phyloP scores from a whole-genome alignment of 2,888 invertebrate species.

The Heterodera filipjevi region DNA sequence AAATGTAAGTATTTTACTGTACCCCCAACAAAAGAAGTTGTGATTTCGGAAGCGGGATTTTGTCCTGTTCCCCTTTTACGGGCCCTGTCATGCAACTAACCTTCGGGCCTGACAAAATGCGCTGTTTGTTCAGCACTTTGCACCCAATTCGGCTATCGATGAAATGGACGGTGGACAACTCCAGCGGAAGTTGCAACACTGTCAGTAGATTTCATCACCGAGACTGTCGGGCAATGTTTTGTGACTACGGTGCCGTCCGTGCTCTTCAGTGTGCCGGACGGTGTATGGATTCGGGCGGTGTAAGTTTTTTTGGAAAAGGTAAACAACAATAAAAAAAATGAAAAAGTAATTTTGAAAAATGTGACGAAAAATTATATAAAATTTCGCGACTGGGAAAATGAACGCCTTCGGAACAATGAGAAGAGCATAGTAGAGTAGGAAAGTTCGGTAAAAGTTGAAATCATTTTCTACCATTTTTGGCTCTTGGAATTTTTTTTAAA shows the following conservation, averaged over 20 bases:
- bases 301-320: slow-evolving; percentile 35
- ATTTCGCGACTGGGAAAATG: too few relatives aligned
- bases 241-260: slow-evolving; percentile 69
- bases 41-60: too few relatives aligned
- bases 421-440: too few relatives aligned
- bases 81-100: slow-evolving; percentile 58
- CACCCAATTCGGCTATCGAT: slow-evolving; percentile 78
- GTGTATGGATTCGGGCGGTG: slow-evolving; percentile 43
- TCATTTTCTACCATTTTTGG: too few relatives aligned
- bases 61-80: too few relatives aligned
- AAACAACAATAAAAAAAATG: neutral
- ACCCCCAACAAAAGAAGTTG: too few relatives aligned
- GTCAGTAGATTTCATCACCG: slow-evolving; percentile 83
- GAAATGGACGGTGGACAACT: slow-evolving; percentile 84
- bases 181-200: slow-evolving; percentile 88
- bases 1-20: too few relatives aligned
- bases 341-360: too few relatives aligned
- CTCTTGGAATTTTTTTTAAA: too few relatives aligned
- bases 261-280: slow-evolving; percentile 42
- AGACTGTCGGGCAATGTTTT: slow-evolving; percentile 86
- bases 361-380: too few relatives aligned
- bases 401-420: too few relatives aligned
- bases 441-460: too few relatives aligned
- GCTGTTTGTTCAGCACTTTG: slow-evolving; percentile 70
- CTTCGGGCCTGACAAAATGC: slow-evolving; percentile 70